Base-by-base conservation (phyloP, 2,113 vertebrate species). In the Vulpes lagopus region DNA sequence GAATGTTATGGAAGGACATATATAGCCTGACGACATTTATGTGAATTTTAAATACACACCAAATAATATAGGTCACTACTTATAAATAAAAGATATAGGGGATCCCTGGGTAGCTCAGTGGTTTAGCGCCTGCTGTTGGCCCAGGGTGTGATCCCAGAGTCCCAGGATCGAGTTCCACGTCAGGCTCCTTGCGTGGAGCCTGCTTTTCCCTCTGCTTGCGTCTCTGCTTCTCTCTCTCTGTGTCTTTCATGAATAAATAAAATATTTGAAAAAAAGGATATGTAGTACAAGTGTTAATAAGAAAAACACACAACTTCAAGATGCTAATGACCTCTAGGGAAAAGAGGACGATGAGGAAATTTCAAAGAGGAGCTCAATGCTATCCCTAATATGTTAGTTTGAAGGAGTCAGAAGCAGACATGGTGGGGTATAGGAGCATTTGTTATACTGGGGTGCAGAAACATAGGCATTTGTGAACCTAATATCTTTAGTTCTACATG, bases 11-110 rank as follows among this genome's bases (percentile, higher is more conserved):
- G 93, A 76, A 82, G 38, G 78, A 22, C 25, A 3, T 11, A 20
- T 4, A 5, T 1, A 32, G 30, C 3, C 0, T 9, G 14, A 59
- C 4, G 3, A 14, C 57, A 16, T 62, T 74, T 4, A 11, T 32
- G 38, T 16, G 30, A 17, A 11, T 71, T 35, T 69, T 6, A 71
- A 76, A 22, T 35, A 60, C 2, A 10, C 11, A 17, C 22, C 71
- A 67, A 78, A 67, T 4, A 57, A n/a, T 65, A 3, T 4, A 2
- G 11, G 8, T 92, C 30, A 51, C 51, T 43, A 89, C 57, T 87
- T 8, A 79, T 55, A 71, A 71, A 65, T n/a, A 22, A 55, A 65
- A 43, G 6, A 43, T 43, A 43, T 43, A 43, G 43, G 6, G 43
- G 43, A 43, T 43, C 43, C 43, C 43, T 43, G 43, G 43, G 43